Conservation (phyloP, 1,140 invertebrate genomes). For the Eufriesea mexicana region DNA sequence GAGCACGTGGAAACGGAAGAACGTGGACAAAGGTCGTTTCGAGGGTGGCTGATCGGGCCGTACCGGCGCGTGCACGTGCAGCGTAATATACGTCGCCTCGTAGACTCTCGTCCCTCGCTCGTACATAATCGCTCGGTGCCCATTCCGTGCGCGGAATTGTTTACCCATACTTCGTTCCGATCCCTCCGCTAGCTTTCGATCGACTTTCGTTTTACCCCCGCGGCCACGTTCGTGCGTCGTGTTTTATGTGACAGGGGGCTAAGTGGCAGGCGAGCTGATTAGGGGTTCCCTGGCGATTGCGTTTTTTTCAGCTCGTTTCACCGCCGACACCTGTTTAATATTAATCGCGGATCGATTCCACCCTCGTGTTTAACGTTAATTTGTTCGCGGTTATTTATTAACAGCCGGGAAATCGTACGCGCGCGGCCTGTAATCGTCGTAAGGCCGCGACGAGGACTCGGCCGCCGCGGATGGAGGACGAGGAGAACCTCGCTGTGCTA, state of each 20-base stretch:
- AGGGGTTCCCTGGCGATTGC: background rate
- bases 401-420: background rate
- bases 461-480: no score
- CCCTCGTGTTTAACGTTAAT: background rate
- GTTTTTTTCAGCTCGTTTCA: background rate
- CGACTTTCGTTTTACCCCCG: slow-evolving; percentile 35
- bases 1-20: slow-evolving; percentile 1
- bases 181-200: slow-evolving; percentile 15
- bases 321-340: background rate
- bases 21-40: slow-evolving; percentile 7
- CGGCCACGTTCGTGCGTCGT: slow-evolving; percentile 2
- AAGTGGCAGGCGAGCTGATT: slow-evolving; percentile 23
- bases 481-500: background rate
- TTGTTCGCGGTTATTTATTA: slow-evolving; percentile 15
- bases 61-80: background rate
- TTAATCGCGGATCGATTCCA: background rate
- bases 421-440: no score
- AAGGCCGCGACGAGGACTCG: background rate
- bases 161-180: slow-evolving; percentile 49
- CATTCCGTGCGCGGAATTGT: slow-evolving; percentile 62
- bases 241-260: slow-evolving; percentile 28
- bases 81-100: slow-evolving; percentile 27
- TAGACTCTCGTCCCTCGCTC: slow-evolving; percentile 8
- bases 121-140: slow-evolving; percentile 49
- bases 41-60: background rate